Conservation (phyloP, 2,113 vertebrate genomes). For the Centrocercus urophasianus region DNA sequence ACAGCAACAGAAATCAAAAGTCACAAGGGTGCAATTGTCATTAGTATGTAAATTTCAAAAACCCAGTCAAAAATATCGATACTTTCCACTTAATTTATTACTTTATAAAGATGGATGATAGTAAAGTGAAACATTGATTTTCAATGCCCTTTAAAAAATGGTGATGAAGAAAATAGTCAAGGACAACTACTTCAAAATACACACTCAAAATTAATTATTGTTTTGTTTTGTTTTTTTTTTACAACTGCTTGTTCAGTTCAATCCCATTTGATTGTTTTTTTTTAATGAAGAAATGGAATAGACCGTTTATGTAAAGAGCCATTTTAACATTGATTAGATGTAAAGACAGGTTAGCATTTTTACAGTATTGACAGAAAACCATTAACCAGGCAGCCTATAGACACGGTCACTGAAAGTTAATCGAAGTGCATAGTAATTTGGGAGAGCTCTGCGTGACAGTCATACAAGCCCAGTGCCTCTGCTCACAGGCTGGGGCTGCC, state of each 20-base stretch:
- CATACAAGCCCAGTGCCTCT: slow-evolving; percentile 1
- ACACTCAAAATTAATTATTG: slow-evolving; percentile 83
- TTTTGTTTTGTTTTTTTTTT: neutral
- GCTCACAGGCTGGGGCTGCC: slow-evolving; percentile 4
- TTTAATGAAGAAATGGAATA: slow-evolving; percentile 69
- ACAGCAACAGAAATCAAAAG: slow-evolving; percentile 74
- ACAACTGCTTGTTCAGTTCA: slow-evolving; percentile 54
- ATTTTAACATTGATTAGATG: slow-evolving; percentile 81
- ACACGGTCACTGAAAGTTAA: slow-evolving; percentile 76
- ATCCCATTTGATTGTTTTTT: slow-evolving; percentile 70
- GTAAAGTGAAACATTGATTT: slow-evolving; percentile 88
- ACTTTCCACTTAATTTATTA: slow-evolving; percentile 97
- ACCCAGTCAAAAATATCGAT: slow-evolving; percentile 87
- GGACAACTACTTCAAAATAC: slow-evolving; percentile 85
- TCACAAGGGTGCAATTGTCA: slow-evolving; percentile 85
- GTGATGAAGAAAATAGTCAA: slow-evolving; percentile 83
- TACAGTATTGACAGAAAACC: slow-evolving; percentile 83
- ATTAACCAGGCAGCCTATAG: slow-evolving; percentile 74
- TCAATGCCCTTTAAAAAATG: slow-evolving; percentile 88
- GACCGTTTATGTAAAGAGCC: slow-evolving; percentile 72
- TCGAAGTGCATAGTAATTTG: slow-evolving; percentile 68
- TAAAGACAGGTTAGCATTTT: slow-evolving; percentile 80
- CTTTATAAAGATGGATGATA: slow-evolving; percentile 95
- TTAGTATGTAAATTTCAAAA: slow-evolving; percentile 95
- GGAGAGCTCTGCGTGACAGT: slow-evolving; percentile 46